These are phyloP conservation scores for Microtus oregoni DNA, from an alignment of 2,113 vertebrate species.

Conservation along the genomic window DNA sequence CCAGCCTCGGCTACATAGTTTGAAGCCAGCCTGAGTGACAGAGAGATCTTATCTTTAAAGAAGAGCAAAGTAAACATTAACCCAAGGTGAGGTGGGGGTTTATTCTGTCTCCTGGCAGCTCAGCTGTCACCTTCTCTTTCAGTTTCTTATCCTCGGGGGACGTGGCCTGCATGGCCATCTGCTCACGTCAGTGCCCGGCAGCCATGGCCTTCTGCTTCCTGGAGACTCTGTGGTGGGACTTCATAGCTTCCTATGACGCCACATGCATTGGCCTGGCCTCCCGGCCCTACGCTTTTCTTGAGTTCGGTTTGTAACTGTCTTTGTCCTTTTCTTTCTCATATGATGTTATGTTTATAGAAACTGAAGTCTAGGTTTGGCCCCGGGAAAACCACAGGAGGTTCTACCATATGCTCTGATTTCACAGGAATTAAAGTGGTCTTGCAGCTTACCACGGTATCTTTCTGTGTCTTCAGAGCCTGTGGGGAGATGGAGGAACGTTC, in stretches of 20 bases:
- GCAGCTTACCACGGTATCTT: background rate
- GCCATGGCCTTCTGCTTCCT: conserved; percentile 97
- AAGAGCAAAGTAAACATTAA: background rate
- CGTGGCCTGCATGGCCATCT: conserved; percentile 95
- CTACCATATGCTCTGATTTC: background rate
- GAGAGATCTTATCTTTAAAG: background rate
- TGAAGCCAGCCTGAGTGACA: background rate
- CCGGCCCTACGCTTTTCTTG: conserved; percentile 95
- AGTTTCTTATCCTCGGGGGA: conserved; percentile 93
- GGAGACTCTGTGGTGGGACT: conserved; percentile 96
- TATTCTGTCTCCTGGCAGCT: background rate
- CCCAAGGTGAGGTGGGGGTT: background rate
- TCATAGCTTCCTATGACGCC: conserved; percentile 91
- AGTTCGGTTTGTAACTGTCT: conserved; percentile 92
- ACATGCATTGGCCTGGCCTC: conserved; percentile 90
- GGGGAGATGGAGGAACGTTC: no score
- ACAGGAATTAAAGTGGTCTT: background rate
- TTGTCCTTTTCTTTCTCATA: background rate
- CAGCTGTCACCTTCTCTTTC: conserved; percentile 62
- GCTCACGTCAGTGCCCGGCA: conserved; percentile 90
- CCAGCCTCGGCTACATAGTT: background rate
- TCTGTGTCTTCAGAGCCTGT: background rate
- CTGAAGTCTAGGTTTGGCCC: background rate
- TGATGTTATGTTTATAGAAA: background rate
- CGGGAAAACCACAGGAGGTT: background rate